A percentile compares a stretch with the other conserved stretches of the same genome.
Evolutionary conservation across 2,797 vertebrate species (phyloP).

Genomic region (Notolepis coatsorum): DNA sequence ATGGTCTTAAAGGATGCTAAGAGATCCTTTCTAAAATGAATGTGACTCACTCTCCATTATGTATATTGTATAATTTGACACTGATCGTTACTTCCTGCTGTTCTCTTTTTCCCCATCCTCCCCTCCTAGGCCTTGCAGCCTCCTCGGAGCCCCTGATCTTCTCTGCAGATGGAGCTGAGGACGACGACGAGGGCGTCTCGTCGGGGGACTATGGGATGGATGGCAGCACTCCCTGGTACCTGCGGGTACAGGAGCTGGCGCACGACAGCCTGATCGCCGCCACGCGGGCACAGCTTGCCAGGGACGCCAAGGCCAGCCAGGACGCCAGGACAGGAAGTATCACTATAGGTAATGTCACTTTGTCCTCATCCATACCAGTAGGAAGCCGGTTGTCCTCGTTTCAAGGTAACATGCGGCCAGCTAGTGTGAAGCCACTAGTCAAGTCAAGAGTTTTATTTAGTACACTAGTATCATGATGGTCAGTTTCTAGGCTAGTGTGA

Average conservation of each 20-base stretch:
- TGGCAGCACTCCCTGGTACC: constrained; percentile 95
- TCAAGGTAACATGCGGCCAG: constrained; percentile 30
- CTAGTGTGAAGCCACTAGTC: too few relatives aligned
- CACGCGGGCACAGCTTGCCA: constrained; percentile 94
- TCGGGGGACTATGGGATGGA: constrained; percentile 87
- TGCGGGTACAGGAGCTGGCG: constrained; percentile 96
- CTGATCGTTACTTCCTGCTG: background rate
- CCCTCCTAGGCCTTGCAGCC: constrained; percentile 86
- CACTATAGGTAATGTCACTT: constrained; percentile 82
- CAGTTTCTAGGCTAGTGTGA: too few relatives aligned
- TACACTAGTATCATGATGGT: too few relatives aligned
- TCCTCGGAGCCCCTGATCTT: constrained; percentile 96
- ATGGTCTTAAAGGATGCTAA: too few relatives aligned
- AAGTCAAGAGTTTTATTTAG: too few relatives aligned
- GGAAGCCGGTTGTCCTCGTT: background rate
- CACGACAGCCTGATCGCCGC: constrained; percentile 98
- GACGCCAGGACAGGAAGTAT: constrained; percentile 85
- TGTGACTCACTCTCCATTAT: too few relatives aligned
- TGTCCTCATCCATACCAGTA: background rate
- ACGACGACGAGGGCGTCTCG: constrained; percentile 90
- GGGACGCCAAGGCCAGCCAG: constrained; percentile 91
- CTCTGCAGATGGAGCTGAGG: constrained; percentile 89
- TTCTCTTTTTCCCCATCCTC: constrained; percentile 30
- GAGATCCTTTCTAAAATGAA: too few relatives aligned
- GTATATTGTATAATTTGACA: too few relatives aligned